Evolutionary conservation across 2,797 vertebrate genomes (phyloP), one percentile per base, ranked within the genome.

Genomic region (Myotis planiceps): DNA sequence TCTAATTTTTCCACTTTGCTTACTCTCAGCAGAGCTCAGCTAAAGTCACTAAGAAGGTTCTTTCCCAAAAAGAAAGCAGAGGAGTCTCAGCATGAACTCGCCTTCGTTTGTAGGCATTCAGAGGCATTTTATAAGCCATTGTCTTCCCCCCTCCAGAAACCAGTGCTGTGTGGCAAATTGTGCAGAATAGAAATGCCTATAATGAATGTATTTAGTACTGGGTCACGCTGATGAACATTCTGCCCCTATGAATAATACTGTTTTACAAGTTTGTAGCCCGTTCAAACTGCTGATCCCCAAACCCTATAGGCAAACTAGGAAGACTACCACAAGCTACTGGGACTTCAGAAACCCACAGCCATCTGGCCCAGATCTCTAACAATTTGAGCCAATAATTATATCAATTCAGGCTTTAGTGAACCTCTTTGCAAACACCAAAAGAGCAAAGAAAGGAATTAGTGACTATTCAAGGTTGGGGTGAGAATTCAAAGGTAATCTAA

Each of bases 121-220:
- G 98, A 98, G 98, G 98, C 98, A 98, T 98, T 99, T 98, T 98
- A 99, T 98, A 98, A 98, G 97, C 98, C 97, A 98, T 99, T 99
- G 98, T 99, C 98, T 98, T 96, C 85, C 79, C 68, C 95, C 95
- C 98, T 98, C 98, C 98, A 98, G 97, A 98, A 98, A 98, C 99
- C 98, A 99, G 99, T 49, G 94, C 98, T 96, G 98, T 99, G 99
- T 99, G 99, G 99, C 98, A 98, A 99, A 99, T 99, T 98, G 98
- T 95, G 97, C 96, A 99, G 99, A 99, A 99, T 99, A 98, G 98
- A 99, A 98, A 98, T 98, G 98, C 97, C 98, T 99, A 98, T 99
- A 99, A 99, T 99, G 99, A 99, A 99, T 99, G 99, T 98, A 98
- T 99, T 99, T 99, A 99, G 99, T 98, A 98, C 98, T 98, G 98